Conservation (phyloP, 2,113 vertebrate genomes). For the Recurvirostra avosetta region DNA sequence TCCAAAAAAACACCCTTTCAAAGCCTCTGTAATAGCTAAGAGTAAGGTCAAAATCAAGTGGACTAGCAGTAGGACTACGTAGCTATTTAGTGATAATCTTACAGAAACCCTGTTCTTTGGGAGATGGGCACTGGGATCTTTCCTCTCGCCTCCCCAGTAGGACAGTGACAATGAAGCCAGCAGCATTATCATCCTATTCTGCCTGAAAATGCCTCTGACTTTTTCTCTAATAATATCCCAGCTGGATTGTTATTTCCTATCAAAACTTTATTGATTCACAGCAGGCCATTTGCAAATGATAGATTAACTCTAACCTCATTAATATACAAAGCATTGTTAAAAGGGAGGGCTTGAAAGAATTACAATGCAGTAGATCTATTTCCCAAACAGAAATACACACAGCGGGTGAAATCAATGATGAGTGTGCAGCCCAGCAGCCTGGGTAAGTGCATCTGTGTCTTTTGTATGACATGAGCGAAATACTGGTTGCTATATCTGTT, state of each 20-base stretch:
- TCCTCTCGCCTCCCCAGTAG: background rate
- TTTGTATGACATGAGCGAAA: background rate
- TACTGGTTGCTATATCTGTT: background rate
- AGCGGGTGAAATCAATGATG: background rate
- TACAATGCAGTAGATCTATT: background rate
- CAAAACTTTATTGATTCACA: conserved; percentile 43
- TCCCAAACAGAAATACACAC: background rate
- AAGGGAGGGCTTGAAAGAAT: background rate
- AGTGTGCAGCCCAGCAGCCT: background rate
- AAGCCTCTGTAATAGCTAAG: background rate
- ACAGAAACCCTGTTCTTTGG: background rate
- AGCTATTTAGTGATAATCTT: background rate
- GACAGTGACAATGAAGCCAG: background rate
- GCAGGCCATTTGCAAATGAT: conserved; percentile 38
- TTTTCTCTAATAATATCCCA: conserved; percentile 23
- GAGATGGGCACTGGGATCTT: background rate
- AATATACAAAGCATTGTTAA: conserved; percentile 26
- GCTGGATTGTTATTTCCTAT: conserved; percentile 18
- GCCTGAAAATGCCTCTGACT: background rate
- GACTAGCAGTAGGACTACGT: background rate
- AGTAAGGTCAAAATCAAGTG: background rate
- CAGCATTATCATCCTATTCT: background rate
- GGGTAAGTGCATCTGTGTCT: background rate
- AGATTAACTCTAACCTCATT: conserved; percentile 47
- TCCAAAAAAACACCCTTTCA: background rate